Evolutionary conservation across 2,888 invertebrate species (phyloP), one percentile per base, ranked within the genome.

Genomic region (Coremacera marginata): DNA sequence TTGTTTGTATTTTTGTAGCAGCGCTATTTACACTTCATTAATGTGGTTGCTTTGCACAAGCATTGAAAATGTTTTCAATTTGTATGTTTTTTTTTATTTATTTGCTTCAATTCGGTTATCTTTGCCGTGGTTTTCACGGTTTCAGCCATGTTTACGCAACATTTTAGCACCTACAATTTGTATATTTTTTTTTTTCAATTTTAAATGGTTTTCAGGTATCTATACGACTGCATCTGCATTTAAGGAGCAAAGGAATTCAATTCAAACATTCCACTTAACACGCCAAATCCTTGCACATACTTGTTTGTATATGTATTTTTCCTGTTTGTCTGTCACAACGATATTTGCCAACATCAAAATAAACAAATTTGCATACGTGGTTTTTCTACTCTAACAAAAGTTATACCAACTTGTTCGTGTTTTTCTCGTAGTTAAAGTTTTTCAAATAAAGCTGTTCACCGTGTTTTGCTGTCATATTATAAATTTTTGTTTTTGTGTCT

Each of bases 131-230:
- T 70, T 55, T 71, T 71, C 70, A 31, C 67, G 44, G 67, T 37
- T 52, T 70, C 31, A 55, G n/a, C 57, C 27, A 75, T 16, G 49
- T 14, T 68, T 68, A 49, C 70, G 75, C 75, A 60, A 67, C 68
- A 60, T 68, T 75, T 75, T 75, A 70, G 57, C 68, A 60, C 60
- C 49, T 60, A 68, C 70, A 49, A 31, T 25, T 51, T 8, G 25
- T 51, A 3, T 22, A 5, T 68, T 60, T 27, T 68, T 44, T 60
- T 44, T 31, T 68, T 16, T 37, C 37, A 37, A 8, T 37, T 37
- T 8, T 37, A 37, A 37, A 37, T 37, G 37, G 37, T 5, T 37
- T 37, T 37, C 37, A 8, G 37, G 37, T 37, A 37, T 37, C 5
- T 37, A 37, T n/a, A 37, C 1, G 37, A 37, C 8, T 37, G 37